Conservation (phyloP, 2,797 vertebrate species). For the Nasua narica region DNA sequence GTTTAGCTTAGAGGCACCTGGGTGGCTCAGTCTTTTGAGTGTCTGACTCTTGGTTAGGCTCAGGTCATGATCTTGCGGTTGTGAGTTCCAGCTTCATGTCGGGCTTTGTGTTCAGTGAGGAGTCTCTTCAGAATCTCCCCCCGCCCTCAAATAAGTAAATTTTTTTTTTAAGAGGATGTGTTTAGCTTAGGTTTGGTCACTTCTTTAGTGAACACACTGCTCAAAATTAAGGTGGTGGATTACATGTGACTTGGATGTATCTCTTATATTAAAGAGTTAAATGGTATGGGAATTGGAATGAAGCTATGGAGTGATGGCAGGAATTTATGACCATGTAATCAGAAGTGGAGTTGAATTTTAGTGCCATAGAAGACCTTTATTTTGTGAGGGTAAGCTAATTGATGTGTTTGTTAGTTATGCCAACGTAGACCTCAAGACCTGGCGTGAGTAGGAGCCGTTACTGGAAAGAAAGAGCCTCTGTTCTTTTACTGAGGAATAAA, state of each 20-base stretch:
- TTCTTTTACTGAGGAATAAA: background rate
- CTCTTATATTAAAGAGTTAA: background rate
- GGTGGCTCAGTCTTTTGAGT: background rate
- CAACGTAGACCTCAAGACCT: background rate
- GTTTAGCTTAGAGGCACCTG: background rate
- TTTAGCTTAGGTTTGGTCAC: background rate
- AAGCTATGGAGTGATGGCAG: background rate
- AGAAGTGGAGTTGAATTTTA: background rate
- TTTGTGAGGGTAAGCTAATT: background rate
- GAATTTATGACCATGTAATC: background rate
- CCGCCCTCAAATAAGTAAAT: background rate
- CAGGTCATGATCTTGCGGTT: background rate
- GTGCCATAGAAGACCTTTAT: background rate
- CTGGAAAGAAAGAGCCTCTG: background rate
- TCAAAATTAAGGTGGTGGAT: background rate
- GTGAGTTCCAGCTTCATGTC: background rate
- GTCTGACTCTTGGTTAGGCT: background rate
- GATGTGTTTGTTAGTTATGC: background rate
- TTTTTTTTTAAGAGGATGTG: background rate
- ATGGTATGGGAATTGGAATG: background rate
- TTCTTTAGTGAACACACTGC: background rate
- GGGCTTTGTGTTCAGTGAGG: background rate
- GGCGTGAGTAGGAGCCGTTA: background rate
- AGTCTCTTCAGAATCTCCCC: background rate
- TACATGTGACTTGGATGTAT: background rate